Base-by-base conservation (phyloP, 1,140 invertebrate species). In the Drosophila subpulchrella region DNA sequence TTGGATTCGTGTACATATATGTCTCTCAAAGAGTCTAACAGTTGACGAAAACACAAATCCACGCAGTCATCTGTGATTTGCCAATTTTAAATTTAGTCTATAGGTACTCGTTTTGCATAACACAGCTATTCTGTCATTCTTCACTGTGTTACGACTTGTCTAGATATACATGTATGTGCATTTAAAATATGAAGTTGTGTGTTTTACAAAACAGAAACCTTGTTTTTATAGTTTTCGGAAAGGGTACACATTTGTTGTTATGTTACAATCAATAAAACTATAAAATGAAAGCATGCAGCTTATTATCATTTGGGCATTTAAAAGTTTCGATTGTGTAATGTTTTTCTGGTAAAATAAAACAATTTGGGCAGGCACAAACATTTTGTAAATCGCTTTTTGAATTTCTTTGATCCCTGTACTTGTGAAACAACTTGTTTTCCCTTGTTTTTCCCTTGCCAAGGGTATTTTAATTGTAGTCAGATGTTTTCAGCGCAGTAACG, bases 11-110 rank as follows among this genome's bases (percentile, higher is more conserved):
- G 24, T 27, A 55, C 51, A 55, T 54, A 48, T 24, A 50, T 60
- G 47, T 24, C 38, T 51, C 34, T 65, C 38, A 53, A 68, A 68
- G 65, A 66, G 63, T 51, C 36, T 34, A 17, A 47, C 15, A 47
- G 42, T 32, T 30, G 15, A 68, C 32, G 41, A 38, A 27, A 51
- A 59, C 48, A 42, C 12, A 51, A 71, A 54, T 39, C 24, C 47
- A 13, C 13, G 15, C 10, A 50, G 24, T 47, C 36, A 53, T 46
- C 42, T 58, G 55, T 58, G 41, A 55, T 54, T 71, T 59, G 53
- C 36, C 34, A 47, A 68, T 72, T 79, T 79, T 70, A 62, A 68
- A 67, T 83, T 86, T 86, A 86, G 83, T 86, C 71, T 70, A 55
- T 76, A 63, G 72, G 67, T 62, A 88, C 65, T 66, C 42, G 71